Percentiles rank a stretch among this genome's conserved stretches.
These are phyloP conservation scores for Macrosoma leucophasiata DNA, from an alignment of 2,888 invertebrate species.

Conservation along the genomic window DNA sequence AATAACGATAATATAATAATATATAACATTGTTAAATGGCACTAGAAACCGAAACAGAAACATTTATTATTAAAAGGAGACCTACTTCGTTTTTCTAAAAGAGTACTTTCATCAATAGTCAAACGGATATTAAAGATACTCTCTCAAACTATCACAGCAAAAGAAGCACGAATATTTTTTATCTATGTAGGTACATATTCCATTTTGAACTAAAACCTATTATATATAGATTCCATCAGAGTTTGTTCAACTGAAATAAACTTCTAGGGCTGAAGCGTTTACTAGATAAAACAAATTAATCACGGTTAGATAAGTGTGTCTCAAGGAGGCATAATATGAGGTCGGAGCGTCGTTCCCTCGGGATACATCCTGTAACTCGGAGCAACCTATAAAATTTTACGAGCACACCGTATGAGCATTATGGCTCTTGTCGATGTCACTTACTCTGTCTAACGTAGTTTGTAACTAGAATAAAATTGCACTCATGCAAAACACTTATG, in stretches of 20 bases:
- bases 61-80: too few relatives aligned
- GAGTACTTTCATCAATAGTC: too few relatives aligned
- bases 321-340: constrained; percentile 47
- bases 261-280: constrained; percentile 32
- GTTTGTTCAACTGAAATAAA: constrained; percentile 32
- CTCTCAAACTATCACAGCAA: too few relatives aligned
- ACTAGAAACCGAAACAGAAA: too few relatives aligned
- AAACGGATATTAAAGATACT: too few relatives aligned
- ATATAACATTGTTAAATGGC: too few relatives aligned
- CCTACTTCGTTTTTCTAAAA: too few relatives aligned
- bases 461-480: constrained; percentile 32
- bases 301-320: constrained; percentile 61
- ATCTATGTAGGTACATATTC: too few relatives aligned
- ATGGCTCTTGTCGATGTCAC: constrained; percentile 54
- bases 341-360: constrained; percentile 40
- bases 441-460: constrained; percentile 47
- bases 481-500: constrained; percentile 19
- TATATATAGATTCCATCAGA: too few relatives aligned
- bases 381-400: constrained; percentile 64
- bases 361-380: constrained; percentile 48
- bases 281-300: constrained; percentile 64
- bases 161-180: too few relatives aligned
- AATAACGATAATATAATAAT: too few relatives aligned
- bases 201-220: too few relatives aligned
- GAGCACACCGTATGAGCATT: constrained; percentile 53